phyloP scores from a whole-genome alignment of 2,888 invertebrate species.

The Aporophyla nigra region DNA sequence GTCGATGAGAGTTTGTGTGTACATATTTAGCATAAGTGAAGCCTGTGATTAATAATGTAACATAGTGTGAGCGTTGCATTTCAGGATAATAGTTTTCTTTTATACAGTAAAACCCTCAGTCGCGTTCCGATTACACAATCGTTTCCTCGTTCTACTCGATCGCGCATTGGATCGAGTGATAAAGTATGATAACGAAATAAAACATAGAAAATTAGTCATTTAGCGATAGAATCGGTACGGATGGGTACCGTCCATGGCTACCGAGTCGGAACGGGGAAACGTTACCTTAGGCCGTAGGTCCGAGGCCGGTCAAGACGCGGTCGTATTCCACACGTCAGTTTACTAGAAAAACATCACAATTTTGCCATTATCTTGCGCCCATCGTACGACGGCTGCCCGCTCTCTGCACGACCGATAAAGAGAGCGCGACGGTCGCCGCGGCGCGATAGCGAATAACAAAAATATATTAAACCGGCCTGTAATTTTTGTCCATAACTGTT shows the following conservation, averaged over 20 bases:
- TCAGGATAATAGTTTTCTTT: slow-evolving; percentile 75
- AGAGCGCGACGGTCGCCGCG: slow-evolving; percentile 84
- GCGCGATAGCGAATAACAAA: slow-evolving; percentile 79
- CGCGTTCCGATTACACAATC: slow-evolving; percentile 66
- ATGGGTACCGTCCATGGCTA: slow-evolving; percentile 67
- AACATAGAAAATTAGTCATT: slow-evolving; percentile 63
- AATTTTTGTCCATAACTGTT: slow-evolving; percentile 88
- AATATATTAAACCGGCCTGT: slow-evolving; percentile 82
- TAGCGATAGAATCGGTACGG: slow-evolving; percentile 62
- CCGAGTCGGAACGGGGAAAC: slow-evolving; percentile 67
- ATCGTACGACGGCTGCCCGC: slow-evolving; percentile 80
- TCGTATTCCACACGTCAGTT: slow-evolving; percentile 70
- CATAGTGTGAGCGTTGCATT: slow-evolving; percentile 80
- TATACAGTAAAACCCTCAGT: slow-evolving; percentile 66
- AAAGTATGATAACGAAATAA: slow-evolving; percentile 65
- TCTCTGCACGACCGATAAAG: slow-evolving; percentile 86
- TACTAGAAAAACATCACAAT: slow-evolving; percentile 90
- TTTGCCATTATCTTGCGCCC: slow-evolving; percentile 88
- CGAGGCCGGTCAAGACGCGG: slow-evolving; percentile 62
- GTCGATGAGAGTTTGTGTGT: slow-evolving; percentile 88
- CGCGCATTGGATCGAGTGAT: slow-evolving; percentile 69
- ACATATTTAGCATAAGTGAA: slow-evolving; percentile 90
- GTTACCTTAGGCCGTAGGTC: slow-evolving; percentile 52
- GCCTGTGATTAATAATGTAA: slow-evolving; percentile 85
- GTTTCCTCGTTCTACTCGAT: slow-evolving; percentile 72